Percentiles rank a stretch among this genome's conserved stretches.
These are phyloP conservation scores for Drosophila nr. medialis DNA, from an alignment of 2,888 invertebrate genomes.

Conservation along the genomic window DNA sequence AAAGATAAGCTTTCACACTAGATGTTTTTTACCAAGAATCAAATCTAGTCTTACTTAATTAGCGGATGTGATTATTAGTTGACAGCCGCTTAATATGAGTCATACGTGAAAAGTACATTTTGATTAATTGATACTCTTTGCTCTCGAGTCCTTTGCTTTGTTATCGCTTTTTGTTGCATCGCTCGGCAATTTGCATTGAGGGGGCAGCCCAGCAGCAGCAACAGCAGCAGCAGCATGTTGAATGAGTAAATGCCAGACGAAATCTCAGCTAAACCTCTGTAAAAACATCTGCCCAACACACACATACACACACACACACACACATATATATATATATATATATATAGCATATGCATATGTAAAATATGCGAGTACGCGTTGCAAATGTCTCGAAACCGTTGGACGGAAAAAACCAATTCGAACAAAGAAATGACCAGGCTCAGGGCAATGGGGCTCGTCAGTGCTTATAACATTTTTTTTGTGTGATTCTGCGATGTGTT, in stretches of 20 bases:
- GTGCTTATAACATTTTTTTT: slow-evolving; percentile 19
- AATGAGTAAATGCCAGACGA: slow-evolving; percentile 39
- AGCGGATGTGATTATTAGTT: neutral
- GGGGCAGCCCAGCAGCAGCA: neutral
- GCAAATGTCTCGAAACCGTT: slow-evolving; percentile 46
- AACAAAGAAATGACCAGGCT: slow-evolving; percentile 81
- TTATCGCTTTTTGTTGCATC: slow-evolving; percentile 37
- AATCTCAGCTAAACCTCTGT: slow-evolving; percentile 67
- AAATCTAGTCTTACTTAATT: neutral
- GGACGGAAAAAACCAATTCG: slow-evolving; percentile 74
- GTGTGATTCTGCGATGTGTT: slow-evolving; percentile 65
- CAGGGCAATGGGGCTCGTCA: slow-evolving; percentile 40
- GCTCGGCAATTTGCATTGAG: slow-evolving; percentile 51
- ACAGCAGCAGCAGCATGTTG: slow-evolving; percentile 7
- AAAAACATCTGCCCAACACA: slow-evolving; percentile 73
- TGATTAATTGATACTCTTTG: neutral
- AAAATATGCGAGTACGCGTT: slow-evolving; percentile 21
- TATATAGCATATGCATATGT: slow-evolving; percentile 12
- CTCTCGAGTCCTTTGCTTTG: neutral
- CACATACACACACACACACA: neutral
- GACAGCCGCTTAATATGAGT: neutral
- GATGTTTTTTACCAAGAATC: neutral
- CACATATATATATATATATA: neutral
- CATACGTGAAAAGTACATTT: neutral
- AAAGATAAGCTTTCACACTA: neutral